phyloP scores from a whole-genome alignment of 2,888 invertebrate genomes.

The Cabera pusaria region DNA sequence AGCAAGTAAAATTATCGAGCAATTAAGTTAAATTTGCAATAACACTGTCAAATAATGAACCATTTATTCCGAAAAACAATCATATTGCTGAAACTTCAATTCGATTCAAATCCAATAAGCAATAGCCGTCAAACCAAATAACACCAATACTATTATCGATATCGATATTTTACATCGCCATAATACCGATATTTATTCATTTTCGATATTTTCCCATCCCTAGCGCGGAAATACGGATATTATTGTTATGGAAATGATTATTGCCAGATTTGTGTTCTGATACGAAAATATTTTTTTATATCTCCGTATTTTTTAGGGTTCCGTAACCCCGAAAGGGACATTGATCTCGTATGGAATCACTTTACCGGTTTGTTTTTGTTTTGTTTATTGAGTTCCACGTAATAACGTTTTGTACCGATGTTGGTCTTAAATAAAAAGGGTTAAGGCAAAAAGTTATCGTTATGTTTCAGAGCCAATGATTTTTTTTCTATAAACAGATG shows the following conservation, averaged over 20 bases:
- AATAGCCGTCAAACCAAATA: not conserved
- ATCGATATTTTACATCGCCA: constrained; percentile 5
- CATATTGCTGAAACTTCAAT: too few relatives aligned
- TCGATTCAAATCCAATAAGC: too few relatives aligned
- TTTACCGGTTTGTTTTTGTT: constrained; percentile 3
- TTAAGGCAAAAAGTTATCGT: too few relatives aligned
- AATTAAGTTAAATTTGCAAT: too few relatives aligned
- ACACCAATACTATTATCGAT: constrained; percentile 1
- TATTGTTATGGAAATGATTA: constrained; percentile 33
- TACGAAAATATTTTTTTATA: constrained; percentile 22
- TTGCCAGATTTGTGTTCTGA: constrained; percentile 28
- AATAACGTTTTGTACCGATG: too few relatives aligned
- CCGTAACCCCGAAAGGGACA: not conserved
- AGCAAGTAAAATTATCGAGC: too few relatives aligned
- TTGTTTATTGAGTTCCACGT: not conserved
- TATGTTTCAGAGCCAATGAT: too few relatives aligned
- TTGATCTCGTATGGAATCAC: constrained; percentile 6
- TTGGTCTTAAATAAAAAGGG: too few relatives aligned
- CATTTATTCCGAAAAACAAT: too few relatives aligned
- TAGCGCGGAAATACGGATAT: constrained; percentile 21
- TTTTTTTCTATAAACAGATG: too few relatives aligned
- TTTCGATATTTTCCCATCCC: constrained; percentile 15
- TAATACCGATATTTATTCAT: constrained; percentile 5
- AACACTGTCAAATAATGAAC: too few relatives aligned
- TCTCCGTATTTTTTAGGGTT: constrained; percentile 12